Evolutionary conservation across 2,113 vertebrate genomes (phyloP).

Genomic region (Progne subis): DNA sequence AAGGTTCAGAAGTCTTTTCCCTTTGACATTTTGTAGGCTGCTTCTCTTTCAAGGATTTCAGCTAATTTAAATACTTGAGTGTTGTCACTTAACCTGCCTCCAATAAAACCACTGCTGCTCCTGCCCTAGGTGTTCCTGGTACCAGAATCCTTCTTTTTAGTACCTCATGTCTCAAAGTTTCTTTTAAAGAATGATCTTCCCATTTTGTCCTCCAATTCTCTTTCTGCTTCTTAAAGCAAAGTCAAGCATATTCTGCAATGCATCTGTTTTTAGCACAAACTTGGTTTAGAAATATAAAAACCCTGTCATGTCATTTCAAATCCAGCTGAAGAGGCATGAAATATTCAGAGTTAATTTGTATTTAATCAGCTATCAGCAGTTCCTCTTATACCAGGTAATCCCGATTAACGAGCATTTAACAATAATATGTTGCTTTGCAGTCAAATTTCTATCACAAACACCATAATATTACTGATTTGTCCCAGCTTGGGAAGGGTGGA

Average conservation of each 20-base stretch:
- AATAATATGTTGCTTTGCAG: neutral
- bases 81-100: neutral
- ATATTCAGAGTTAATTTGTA: neutral
- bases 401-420: neutral
- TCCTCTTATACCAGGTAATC: neutral
- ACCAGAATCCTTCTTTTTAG: neutral
- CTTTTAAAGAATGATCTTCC: neutral
- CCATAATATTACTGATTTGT: neutral
- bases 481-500: neutral
- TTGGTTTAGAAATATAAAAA: neutral
- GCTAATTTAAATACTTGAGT: neutral
- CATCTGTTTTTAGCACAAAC: neutral
- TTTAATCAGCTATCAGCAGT: conserved; percentile 1
- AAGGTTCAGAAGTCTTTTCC: neutral
- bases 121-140: neutral
- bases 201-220: neutral
- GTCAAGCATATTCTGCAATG: neutral
- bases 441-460: neutral
- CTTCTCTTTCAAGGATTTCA: neutral
- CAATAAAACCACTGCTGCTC: neutral
- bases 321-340: conserved; percentile 6
- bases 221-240: neutral
- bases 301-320: neutral
- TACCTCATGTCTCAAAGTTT: neutral
- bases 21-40: neutral